Percentiles rank a stretch among this genome's conserved stretches.
phyloP scores from a whole-genome alignment of 2,113 vertebrate species.

The Malaclemys terrapin region DNA sequence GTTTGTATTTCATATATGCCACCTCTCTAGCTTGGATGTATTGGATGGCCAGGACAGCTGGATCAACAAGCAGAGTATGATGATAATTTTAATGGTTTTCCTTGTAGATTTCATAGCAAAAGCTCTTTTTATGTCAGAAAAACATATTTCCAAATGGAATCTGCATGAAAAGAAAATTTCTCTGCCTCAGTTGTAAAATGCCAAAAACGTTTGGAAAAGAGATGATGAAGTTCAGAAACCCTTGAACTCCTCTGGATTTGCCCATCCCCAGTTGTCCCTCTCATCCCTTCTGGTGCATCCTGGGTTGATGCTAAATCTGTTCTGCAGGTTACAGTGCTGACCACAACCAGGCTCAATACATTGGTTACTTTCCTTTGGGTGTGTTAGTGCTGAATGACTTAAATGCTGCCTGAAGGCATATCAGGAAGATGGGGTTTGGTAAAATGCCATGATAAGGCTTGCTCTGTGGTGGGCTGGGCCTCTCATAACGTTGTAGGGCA shows the following conservation, averaged over 20 bases:
- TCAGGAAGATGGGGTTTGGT: neutral
- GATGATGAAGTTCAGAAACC: neutral
- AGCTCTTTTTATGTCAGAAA: neutral
- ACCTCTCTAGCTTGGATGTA: neutral
- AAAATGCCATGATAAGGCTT: neutral
- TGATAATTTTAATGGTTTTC: neutral
- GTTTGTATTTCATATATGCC: rapidly evolving
- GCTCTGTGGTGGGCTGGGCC: neutral
- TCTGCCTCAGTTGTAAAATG: neutral
- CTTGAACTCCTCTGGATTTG: neutral
- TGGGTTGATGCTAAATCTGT: neutral
- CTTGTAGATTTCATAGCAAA: neutral
- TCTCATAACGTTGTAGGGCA: neutral
- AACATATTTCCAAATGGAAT: neutral
- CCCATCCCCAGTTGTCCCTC: neutral
- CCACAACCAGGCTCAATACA: neutral
- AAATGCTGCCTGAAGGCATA: neutral
- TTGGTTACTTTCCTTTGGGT: neutral
- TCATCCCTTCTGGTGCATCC: neutral
- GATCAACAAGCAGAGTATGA: neutral
- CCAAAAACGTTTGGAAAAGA: neutral
- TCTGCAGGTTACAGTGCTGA: neutral
- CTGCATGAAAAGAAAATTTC: rapidly evolving
- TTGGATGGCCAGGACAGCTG: neutral
- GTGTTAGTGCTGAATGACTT: neutral